Conservation (phyloP, 2,888 invertebrate species). For the Alloplasta piceator region DNA sequence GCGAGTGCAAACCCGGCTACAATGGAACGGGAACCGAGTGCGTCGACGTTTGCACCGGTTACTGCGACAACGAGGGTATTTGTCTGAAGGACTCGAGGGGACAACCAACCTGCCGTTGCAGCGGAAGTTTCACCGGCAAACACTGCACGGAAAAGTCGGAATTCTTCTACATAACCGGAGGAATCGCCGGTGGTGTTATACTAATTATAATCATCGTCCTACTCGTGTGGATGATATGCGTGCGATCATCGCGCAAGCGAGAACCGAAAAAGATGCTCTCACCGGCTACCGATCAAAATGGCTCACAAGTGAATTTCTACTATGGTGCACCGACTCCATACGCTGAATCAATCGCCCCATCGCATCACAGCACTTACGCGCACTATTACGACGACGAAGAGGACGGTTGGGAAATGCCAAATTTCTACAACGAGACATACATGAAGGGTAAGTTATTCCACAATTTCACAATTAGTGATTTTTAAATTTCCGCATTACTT, state of each 20-base stretch:
- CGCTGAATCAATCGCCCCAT: conserved; percentile 97
- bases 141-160: conserved; percentile 96
- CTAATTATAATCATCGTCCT: conserved; percentile 96
- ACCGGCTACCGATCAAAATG: conserved; percentile 95
- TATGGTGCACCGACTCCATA: conserved; percentile 97
- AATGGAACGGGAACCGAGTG: conserved; percentile 94
- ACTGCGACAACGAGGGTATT: conserved; percentile 95
- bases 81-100: conserved; percentile 94
- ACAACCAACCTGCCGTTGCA: conserved; percentile 94
- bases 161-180: conserved; percentile 97
- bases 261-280: conserved; percentile 96
- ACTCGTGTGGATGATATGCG: conserved; percentile 98
- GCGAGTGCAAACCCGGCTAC: conserved; percentile 97
- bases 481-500: too few species aligned
- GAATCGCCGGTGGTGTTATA: conserved; percentile 96
- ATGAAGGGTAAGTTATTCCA: conserved; percentile 90
- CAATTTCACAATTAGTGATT: too few species aligned
- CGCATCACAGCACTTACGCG: conserved; percentile 97
- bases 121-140: conserved; percentile 95
- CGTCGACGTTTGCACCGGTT: conserved; percentile 92
- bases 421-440: conserved; percentile 97
- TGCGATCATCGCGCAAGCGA: conserved; percentile 94
- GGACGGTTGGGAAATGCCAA: conserved; percentile 99
- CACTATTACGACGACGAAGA: conserved; percentile 98
- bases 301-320: conserved; percentile 97